Evolutionary conservation across 2,113 vertebrate genomes (phyloP).

Genomic region (Daboia siamensis): DNA sequence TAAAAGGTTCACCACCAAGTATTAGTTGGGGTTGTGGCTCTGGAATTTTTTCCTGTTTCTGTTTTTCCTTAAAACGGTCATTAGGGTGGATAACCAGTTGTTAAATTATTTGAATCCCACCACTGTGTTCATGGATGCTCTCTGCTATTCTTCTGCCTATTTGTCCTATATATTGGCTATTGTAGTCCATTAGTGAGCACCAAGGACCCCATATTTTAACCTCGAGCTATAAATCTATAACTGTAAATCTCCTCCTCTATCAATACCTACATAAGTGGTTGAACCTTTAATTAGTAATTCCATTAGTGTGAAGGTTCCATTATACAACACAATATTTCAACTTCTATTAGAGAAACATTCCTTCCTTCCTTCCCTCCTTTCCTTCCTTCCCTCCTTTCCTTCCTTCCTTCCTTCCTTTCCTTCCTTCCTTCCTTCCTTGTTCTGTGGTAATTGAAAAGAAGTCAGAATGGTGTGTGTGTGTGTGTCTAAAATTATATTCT

Average conservation of each 20-base stretch:
- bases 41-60: too few species aligned
- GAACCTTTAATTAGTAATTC: constrained; percentile 63
- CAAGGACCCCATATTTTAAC: neutral
- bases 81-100: too few species aligned
- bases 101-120: too few species aligned
- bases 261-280: constrained; percentile 39
- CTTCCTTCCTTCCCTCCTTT: neutral
- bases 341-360: constrained; percentile 63
- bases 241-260: neutral
- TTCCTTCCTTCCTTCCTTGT: constrained; percentile 31
- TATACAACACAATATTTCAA: constrained; percentile 57
- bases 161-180: neutral
- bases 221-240: neutral
- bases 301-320: constrained; percentile 62
- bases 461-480: constrained; percentile 21
- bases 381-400: neutral
- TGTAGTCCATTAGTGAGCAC: neutral
- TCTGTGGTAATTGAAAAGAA: constrained; percentile 61
- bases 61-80: too few species aligned
- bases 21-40: too few species aligned
- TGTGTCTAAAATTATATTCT: constrained; percentile 34
- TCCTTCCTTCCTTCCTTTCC: constrained; percentile 15
- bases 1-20: too few species aligned
- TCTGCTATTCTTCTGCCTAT: neutral
- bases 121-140: too few species aligned